Percentiles rank a stretch among this genome's conserved stretches.
Conservation (phyloP, 2,113 vertebrate genomes). For the Percina caprodes region DNA sequence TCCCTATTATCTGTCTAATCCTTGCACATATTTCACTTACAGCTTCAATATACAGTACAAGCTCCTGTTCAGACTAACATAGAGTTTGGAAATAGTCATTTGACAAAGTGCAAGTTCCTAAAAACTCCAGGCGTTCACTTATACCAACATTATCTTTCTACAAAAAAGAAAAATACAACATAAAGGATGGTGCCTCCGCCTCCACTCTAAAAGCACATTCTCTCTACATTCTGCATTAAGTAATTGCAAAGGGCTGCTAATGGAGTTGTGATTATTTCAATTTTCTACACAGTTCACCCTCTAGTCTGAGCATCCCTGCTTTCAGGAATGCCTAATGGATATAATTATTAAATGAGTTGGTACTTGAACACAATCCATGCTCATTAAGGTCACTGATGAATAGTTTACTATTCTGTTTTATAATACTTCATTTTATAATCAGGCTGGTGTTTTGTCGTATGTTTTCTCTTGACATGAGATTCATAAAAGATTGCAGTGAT, state of each 20-base stretch:
- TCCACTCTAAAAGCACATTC: constrained; percentile 1
- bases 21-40: not conserved
- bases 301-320: constrained; percentile 1
- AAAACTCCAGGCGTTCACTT: not conserved
- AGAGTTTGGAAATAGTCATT: not conserved
- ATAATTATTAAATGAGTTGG: not conserved
- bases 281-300: constrained; percentile 1
- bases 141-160: constrained; percentile 3
- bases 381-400: constrained; percentile 9
- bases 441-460: not conserved
- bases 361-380: constrained; percentile 25
- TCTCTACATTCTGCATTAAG: constrained; percentile 22
- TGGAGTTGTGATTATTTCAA: constrained; percentile 40
- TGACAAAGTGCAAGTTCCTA: not conserved
- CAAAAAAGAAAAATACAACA: not conserved
- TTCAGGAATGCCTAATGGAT: constrained; percentile 26
- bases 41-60: not conserved
- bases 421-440: constrained; percentile 1
- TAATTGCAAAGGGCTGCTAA: constrained; percentile 45
- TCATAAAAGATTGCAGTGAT: constrained; percentile 10
- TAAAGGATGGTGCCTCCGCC: not conserved
- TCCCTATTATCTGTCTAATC: not conserved
- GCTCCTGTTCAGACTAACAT: not conserved
- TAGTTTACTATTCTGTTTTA: not conserved
- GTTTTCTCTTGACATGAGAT: constrained; percentile 4